Conservation (phyloP, 92 coral and sea anemone species). For the Actinostola sp. region DNA sequence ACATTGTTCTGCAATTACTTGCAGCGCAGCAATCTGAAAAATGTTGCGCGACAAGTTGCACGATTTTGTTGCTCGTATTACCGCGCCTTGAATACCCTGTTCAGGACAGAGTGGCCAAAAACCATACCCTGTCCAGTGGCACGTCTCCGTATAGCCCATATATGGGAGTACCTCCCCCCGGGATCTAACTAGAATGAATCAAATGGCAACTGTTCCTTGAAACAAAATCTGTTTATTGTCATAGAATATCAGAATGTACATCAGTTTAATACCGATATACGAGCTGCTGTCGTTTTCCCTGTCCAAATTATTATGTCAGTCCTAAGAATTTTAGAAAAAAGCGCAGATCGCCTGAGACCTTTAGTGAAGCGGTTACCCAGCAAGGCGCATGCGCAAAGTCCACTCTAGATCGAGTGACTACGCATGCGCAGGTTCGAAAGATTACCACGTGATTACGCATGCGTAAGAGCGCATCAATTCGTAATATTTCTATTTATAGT, state of each 20-base stretch:
- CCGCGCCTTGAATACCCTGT: too few species aligned
- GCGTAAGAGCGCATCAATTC: too few species aligned
- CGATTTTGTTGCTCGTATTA: too few species aligned
- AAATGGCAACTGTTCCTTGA: neutral
- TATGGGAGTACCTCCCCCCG: too few species aligned
- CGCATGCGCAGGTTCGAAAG: neutral
- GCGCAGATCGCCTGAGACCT: neutral
- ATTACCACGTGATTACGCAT: neutral
- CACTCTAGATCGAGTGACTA: neutral
- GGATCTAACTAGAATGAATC: too few species aligned
- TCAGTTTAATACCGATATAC: neutral
- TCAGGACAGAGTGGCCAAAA: too few species aligned
- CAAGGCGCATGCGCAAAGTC: neutral
- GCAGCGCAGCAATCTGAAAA: too few species aligned
- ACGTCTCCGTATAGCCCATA: too few species aligned
- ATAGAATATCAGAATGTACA: neutral
- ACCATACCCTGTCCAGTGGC: too few species aligned
- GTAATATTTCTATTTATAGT: too few species aligned
- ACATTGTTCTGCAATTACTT: too few species aligned
- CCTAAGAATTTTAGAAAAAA: constrained; percentile 8
- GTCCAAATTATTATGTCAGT: neutral
- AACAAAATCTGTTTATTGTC: constrained; percentile 5
- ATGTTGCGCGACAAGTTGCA: too few species aligned
- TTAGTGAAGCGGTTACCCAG: neutral
- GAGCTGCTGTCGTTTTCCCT: neutral